phyloP scores from a whole-genome alignment of 2,888 invertebrate genomes.

The Cryptus armator region DNA sequence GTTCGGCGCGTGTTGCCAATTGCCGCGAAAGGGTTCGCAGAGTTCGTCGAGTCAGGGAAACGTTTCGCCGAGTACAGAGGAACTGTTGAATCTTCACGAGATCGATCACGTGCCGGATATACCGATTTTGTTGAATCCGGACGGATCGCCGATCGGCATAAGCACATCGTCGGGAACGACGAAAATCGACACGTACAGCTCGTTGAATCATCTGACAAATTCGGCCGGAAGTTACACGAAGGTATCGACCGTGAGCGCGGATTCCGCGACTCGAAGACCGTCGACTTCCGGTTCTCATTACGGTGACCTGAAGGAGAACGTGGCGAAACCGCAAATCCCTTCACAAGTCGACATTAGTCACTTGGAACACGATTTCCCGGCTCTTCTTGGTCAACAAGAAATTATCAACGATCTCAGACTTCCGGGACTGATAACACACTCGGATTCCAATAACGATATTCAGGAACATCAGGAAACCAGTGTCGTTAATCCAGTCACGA shows the following conservation, averaged over 20 bases:
- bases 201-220: slow-evolving; percentile 65
- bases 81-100: slow-evolving; percentile 76
- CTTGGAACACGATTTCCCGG: slow-evolving; percentile 76
- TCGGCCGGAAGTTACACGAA: slow-evolving; percentile 73
- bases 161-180: slow-evolving; percentile 51
- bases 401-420: slow-evolving; percentile 80
- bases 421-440: slow-evolving; percentile 78
- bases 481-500: slow-evolving; percentile 78
- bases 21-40: slow-evolving; percentile 86
- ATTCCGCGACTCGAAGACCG: slow-evolving; percentile 70
- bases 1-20: slow-evolving; percentile 96
- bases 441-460: slow-evolving; percentile 78
- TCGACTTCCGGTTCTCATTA: slow-evolving; percentile 85
- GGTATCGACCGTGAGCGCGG: slow-evolving; percentile 76
- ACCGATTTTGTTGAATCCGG: slow-evolving; percentile 81
- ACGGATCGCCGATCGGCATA: slow-evolving; percentile 80
- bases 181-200: slow-evolving; percentile 38
- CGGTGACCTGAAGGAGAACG: slow-evolving; percentile 85
- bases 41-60: slow-evolving; percentile 77
- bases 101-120: slow-evolving; percentile 83
- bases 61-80: slow-evolving; percentile 72
- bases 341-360: slow-evolving; percentile 72
- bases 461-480: slow-evolving; percentile 71
- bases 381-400: slow-evolving; percentile 79
- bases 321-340: slow-evolving; percentile 75